Evolutionary conservation across 2,797 vertebrate genomes (phyloP), one percentile per base, ranked within the genome.

Genomic region (Sebastes ruberrimus): DNA sequence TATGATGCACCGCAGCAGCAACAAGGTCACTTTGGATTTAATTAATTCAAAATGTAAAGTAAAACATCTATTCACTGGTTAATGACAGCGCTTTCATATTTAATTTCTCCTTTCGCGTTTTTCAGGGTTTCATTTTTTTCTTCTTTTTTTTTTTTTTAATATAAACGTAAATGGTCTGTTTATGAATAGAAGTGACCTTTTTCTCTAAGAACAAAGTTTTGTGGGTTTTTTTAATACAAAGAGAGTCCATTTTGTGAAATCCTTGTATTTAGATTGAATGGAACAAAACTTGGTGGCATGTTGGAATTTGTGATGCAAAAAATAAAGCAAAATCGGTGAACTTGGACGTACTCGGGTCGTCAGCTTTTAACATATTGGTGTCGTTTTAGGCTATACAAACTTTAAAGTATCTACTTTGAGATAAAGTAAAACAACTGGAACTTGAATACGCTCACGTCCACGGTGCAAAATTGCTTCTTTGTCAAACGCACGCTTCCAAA

Each of bases 401-500:
- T 22, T 10, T 7, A 46, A 52, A 14, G 33, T 66, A 1, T 60
- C 20, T 46, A 3, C 25, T 61, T 63, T 72, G 1, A 42, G n/a
- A 66, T 74, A 25, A 73, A 75, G 62, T 13, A 55, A 57, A 67
- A 35, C 25, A 64, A 60, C 14, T 30, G 62, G 25, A 73, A 66
- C 59, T 68, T 63, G 53, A 71, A 72, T 0, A 22, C 18, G 8
- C 55, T 72, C 74, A 63, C 22, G 55, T 20, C 42, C 42, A 38
- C 2, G 5, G 42, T 16, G 64, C 46, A 71, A 84, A 83, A 83
- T 13, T 71, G 20, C 23, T 42, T 86, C 83, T 90, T 88, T 91
- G 81, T 92, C 52, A 59, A 73, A 83, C 57, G 25, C 85, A 90
- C 76, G 46, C 85, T 90, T 80, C 76, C 7, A 86, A 89, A 86